Evolutionary conservation across 2,888 invertebrate species (phyloP), one percentile per base, ranked within the genome.

Genomic region (Caenorhabditis sp.): DNA sequence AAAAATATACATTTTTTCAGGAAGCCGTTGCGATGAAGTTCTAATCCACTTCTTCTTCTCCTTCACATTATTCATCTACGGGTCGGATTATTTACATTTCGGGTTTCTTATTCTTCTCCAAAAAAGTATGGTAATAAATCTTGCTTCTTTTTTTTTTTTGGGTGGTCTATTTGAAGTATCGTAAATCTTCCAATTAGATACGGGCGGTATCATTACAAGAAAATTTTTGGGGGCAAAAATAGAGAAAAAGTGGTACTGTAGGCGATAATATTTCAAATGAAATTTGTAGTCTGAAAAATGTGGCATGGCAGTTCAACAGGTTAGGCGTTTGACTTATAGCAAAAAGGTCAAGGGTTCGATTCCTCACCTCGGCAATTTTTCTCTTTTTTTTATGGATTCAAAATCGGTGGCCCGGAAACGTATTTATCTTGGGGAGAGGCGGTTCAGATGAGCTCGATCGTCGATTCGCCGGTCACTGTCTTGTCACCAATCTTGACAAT

Each of bases 401-500:
- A n/a, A n/a, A n/a, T n/a, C n/a, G n/a, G n/a, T n/a, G n/a, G n/a
- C n/a, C n/a, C n/a, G n/a, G n/a, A n/a, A n/a, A n/a, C n/a, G n/a
- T 60, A 10, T 31, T 31, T 31, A 31, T 31, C 10, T n/a, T n/a
- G n/a, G n/a, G 31, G 31, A 31, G 10, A 31, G 10, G 14, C 6
- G 14, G 17, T 17, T 43, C 43, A 43, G 14, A 43, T 3, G 14
- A 43, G 6, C 19, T 62, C 62, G 14, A 27, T 31, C 12, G 58
- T 54, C 19, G 55, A 55, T 49, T 61, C 62, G 23, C 54, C 69
- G 3, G 76, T 76, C 49, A 76, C 58, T 21, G 69, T 63, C 50
- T 62, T 64, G 63, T 76, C 76, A 19, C 71, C 76, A 26, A 26
- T 51, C 50, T 63, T 64, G 10, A 71, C 71, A 6, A 37, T 27